Evolutionary conservation across 2,797 vertebrate genomes (phyloP), one percentile per base, ranked within the genome.

Genomic region (Melanotaenia parkinsoni): DNA sequence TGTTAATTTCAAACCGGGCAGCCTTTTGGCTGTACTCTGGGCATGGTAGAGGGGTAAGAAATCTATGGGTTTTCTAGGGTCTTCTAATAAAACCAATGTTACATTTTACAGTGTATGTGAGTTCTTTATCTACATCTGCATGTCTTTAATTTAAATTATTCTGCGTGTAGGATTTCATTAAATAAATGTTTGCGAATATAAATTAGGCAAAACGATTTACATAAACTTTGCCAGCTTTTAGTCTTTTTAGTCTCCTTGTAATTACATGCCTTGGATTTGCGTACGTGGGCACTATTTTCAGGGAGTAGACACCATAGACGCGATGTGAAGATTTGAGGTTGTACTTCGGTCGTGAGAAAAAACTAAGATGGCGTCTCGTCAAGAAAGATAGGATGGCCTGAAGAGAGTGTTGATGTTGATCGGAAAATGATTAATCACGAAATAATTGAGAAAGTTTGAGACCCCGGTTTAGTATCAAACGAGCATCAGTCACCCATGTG

Each of bases 331-430:
- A 88, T 74, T 68, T 56, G 81, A 86, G 90, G 93, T 86, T 91
- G 94, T 93, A 91, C 89, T 94, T 88, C 88, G 93, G 92, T 91
- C 89, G 93, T 93, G 94, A 94, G 93, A 93, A 94, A 94, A 91
- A 93, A 94, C 89, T 94, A 95, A 95, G 94, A 96, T 96, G 95
- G 95, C 94, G 94, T 90, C 91, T 92, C 92, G 87, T 93, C 85
- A 90, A 93, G 93, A 91, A 93, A 93, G 90, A 90, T 91, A 93
- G 92, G 88, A 93, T 91, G 93, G 91, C 91, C 88, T 81, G 89
- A 87, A 81, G 88, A 84, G 91, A 92, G 77, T 86, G 85, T 89
- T 88, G 83, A 72, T 91, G 82, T 75, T 81, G 66, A 70, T 85
- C 82, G 87, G 67, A 28, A 87, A 92, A 86, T 88, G 84, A 91